A percentile compares a stretch with the other conserved stretches of the same genome.
phyloP scores from a whole-genome alignment of 2,888 invertebrate species.

The Nymphalis c-album region DNA sequence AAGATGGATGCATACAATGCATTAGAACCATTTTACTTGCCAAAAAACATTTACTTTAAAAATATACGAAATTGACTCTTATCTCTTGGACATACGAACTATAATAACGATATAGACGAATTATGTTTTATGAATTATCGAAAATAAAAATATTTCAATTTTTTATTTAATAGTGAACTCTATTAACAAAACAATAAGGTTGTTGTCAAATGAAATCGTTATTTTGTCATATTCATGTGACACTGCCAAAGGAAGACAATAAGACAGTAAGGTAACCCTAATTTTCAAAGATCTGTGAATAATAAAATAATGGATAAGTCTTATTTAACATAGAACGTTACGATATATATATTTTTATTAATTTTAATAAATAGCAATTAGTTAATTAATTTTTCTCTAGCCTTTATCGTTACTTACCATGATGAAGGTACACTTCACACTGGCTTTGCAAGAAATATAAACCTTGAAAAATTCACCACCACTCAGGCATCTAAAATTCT shows the following conservation, averaged over 20 bases:
- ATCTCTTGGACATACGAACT: background rate
- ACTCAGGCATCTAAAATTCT: no score
- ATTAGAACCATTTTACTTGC: conserved; percentile 32
- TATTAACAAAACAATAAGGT: conserved; percentile 13
- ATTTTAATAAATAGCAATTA: no score
- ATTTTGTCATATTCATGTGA: conserved; percentile 24
- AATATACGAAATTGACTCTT: conserved; percentile 16
- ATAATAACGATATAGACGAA: conserved; percentile 1
- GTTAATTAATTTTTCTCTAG: no score
- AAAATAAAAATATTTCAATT: background rate
- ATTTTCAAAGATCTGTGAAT: conserved; percentile 34
- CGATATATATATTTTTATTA: no score
- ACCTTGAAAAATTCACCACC: no score
- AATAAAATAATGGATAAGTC: background rate
- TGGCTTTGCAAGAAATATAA: no score
- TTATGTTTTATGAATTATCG: background rate
- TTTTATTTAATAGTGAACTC: conserved; percentile 9
- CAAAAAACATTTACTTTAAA: conserved; percentile 13
- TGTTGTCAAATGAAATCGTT: background rate
- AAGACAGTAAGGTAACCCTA: conserved; percentile 31
- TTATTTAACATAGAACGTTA: background rate
- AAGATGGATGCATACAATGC: conserved; percentile 42
- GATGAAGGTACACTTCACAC: background rate
- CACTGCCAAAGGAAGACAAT: conserved; percentile 35
- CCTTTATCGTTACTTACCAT: background rate